Base-by-base conservation (phyloP, 2,113 vertebrate species). In the Nibea albiflora region DNA sequence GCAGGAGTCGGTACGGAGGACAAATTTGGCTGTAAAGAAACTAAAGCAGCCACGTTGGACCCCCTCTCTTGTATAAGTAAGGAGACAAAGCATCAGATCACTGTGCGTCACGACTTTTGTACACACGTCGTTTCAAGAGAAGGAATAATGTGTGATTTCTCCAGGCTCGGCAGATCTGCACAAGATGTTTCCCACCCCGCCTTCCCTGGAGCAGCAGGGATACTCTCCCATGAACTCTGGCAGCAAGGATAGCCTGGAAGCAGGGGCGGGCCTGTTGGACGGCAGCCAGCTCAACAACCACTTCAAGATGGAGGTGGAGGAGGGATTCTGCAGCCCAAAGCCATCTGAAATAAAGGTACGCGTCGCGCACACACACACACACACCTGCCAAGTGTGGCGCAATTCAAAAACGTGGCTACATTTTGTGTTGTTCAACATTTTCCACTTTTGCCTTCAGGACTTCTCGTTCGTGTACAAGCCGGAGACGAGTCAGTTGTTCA, bases 131-230 rank as follows among this genome's bases (percentile, higher is more conserved):
- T 68, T 69, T 76, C 2, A 52, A 50, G n/a, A 64, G 56, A 52
- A 64, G 1, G 76, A 79, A 75, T 56, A 58, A 69, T 65, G 39
- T 53, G 3, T 24, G 31, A 1, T 80, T 26, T 76, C 19, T 81
- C 2, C 83, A 98, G 98, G 96, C 90, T 97, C 97, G 90, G 98
- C 96, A 90, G 98, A 99, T 94, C 96, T 99, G 90, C 97, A 98
- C 91, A 97, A 98, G 94, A 99, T 99, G 97, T 99, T 98, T 90
- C 98, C 98, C 81, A 99, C 98, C 28, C 98, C 98, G n/a, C 98
- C 98, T 2, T 99, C 98, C 28, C 88, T 98, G 92, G 98, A 99
- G 90, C 98, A 98, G 56, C 98, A 98, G 95, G 97, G 98, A 20
- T 99, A 97, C 95, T 99, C 98, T 80, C 98, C 98, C 39, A 99